Percentiles rank a stretch among this genome's conserved stretches.
phyloP scores from a whole-genome alignment of 2,888 invertebrate genomes.

The Poecilus cupreus region DNA sequence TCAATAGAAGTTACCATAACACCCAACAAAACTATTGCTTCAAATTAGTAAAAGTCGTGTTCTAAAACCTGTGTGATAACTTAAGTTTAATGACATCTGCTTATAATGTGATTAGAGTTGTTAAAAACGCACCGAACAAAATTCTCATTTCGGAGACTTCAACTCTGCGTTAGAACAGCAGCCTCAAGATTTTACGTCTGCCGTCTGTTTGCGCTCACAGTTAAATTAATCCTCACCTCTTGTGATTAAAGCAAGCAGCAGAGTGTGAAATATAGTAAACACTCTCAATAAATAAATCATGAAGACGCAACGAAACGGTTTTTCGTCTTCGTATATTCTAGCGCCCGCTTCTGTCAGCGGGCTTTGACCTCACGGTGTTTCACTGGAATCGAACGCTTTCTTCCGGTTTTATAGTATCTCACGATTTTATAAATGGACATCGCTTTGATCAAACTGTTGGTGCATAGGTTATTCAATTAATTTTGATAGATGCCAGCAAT shows the following conservation, averaged over 20 bases:
- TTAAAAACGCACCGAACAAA: too few relatives aligned
- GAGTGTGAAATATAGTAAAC: slow-evolving; percentile 52
- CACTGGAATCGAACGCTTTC: slow-evolving; percentile 47
- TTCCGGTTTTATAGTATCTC: slow-evolving; percentile 48
- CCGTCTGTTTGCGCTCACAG: slow-evolving; percentile 25
- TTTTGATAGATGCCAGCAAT: slow-evolving; percentile 7
- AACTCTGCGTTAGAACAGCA: neutral
- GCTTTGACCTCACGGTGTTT: slow-evolving; percentile 41
- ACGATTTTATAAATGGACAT: slow-evolving; percentile 17
- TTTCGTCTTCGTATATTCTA: slow-evolving; percentile 35
- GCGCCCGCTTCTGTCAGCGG: slow-evolving; percentile 32
- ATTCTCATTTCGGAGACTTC: neutral
- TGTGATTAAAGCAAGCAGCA: slow-evolving; percentile 27
- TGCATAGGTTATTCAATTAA: slow-evolving; percentile 31
- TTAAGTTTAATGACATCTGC: too few relatives aligned
- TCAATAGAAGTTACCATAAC: too few relatives aligned
- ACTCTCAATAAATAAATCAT: slow-evolving; percentile 47
- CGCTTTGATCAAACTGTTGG: neutral
- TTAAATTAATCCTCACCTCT: slow-evolving; percentile 8
- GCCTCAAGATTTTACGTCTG: neutral
- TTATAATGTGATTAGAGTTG: too few relatives aligned
- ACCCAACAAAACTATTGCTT: too few relatives aligned
- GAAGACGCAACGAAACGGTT: slow-evolving; percentile 36
- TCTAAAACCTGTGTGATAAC: too few relatives aligned
- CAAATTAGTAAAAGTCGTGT: too few relatives aligned